These are phyloP conservation scores for Tiliacea aurago DNA, from an alignment of 2,888 invertebrate species.

Conservation along the genomic window DNA sequence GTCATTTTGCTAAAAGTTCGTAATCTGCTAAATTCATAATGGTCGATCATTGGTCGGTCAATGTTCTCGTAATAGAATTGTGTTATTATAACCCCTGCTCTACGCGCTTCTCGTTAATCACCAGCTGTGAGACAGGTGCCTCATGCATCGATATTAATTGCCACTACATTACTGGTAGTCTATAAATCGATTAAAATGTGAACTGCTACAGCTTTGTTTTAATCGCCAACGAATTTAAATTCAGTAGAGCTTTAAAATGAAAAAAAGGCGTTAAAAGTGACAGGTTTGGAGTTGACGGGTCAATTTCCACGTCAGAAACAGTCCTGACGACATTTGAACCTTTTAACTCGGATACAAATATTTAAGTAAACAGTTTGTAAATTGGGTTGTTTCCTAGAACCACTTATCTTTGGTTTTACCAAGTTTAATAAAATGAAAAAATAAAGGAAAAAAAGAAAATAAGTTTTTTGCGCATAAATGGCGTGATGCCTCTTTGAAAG, in stretches of 20 bases:
- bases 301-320: conserved; percentile 30
- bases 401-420: conserved; percentile 8
- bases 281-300: conserved; percentile 16
- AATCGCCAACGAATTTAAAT: neutral
- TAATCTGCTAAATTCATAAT: too few species aligned
- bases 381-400: conserved; percentile 4
- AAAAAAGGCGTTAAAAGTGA: neutral
- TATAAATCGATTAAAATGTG: neutral
- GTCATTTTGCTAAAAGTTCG: too few species aligned
- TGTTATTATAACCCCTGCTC: too few species aligned
- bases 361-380: neutral
- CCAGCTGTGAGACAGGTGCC: too few species aligned
- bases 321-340: conserved; percentile 24
- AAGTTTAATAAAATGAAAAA: neutral
- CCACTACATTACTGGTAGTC: neutral
- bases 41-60: too few species aligned
- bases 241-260: neutral
- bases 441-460: neutral
- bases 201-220: neutral
- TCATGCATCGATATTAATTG: neutral
- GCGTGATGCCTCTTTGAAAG: neutral
- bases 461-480: neutral
- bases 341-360: conserved; percentile 28
- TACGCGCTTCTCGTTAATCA: too few species aligned
- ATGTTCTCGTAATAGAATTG: too few species aligned